A percentile compares a stretch with the other conserved stretches of the same genome.
phyloP scores from a whole-genome alignment of 2,888 invertebrate genomes.

The Polia nebulosa region DNA sequence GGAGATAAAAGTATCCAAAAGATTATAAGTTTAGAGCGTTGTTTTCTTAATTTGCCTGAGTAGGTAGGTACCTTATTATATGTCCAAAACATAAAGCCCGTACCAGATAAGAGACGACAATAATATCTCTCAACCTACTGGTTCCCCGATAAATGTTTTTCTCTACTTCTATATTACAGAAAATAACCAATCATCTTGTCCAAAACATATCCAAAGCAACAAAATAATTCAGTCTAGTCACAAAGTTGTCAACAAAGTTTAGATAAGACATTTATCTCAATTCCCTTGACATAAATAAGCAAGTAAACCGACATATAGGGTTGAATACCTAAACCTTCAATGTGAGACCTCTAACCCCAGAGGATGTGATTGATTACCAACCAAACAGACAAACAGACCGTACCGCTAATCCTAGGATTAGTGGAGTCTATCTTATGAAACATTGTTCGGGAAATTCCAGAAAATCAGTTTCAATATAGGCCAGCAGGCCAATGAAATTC shows the following conservation, averaged over 20 bases:
- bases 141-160: too few species aligned
- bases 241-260: neutral
- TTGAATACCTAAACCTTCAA: constrained; percentile 16
- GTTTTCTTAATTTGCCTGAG: too few species aligned
- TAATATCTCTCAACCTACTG: too few species aligned
- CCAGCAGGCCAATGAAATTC: neutral
- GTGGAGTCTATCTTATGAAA: constrained; percentile 1
- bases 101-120: too few species aligned
- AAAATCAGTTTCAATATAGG: neutral
- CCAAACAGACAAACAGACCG: constrained; percentile 14
- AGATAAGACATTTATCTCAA: neutral
- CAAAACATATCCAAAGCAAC: neutral
- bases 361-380: constrained; percentile 30
- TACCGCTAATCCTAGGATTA: constrained; percentile 15
- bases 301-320: neutral
- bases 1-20: too few species aligned
- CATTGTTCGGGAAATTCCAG: neutral
- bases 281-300: constrained; percentile 10
- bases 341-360: constrained; percentile 15
- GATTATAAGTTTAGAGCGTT: too few species aligned
- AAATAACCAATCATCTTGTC: neutral
- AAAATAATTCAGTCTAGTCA: neutral
- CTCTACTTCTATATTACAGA: neutral
- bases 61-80: too few species aligned
- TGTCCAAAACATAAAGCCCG: too few species aligned